Conservation (phyloP, 2,797 vertebrate genomes). For the Paguma larvata region DNA sequence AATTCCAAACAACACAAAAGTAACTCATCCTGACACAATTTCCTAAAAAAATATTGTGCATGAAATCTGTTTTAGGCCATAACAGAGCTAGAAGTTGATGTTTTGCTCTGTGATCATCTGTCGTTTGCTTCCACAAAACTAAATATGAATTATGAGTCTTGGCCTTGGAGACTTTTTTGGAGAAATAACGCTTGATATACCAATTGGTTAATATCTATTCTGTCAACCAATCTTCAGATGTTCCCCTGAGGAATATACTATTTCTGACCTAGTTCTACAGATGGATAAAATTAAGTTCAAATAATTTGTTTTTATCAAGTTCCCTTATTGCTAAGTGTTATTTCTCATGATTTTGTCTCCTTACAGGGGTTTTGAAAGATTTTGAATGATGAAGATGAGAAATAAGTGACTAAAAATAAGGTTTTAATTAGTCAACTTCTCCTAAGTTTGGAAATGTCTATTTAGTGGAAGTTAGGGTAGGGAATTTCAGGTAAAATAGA, state of each 20-base stretch:
- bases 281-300: constrained; percentile 29
- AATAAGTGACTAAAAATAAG: constrained; percentile 26
- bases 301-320: neutral
- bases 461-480: neutral
- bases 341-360: neutral
- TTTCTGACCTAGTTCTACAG: neutral
- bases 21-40: neutral
- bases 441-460: neutral
- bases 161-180: neutral
- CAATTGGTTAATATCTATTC: neutral
- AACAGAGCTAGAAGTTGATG: neutral
- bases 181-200: neutral
- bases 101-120: neutral
- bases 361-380: neutral
- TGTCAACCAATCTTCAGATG: neutral
- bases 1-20: neutral
- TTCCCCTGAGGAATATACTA: neutral
- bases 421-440: constrained; percentile 4
- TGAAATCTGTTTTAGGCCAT: neutral
- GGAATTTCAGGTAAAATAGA: constrained; percentile 19
- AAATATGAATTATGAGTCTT: neutral
- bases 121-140: neutral
- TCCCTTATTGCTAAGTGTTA: neutral
- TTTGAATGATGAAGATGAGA: constrained; percentile 12
- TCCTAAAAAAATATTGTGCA: neutral